phyloP scores from a whole-genome alignment of 2,888 invertebrate species.

The Caenorhabditis afra region DNA sequence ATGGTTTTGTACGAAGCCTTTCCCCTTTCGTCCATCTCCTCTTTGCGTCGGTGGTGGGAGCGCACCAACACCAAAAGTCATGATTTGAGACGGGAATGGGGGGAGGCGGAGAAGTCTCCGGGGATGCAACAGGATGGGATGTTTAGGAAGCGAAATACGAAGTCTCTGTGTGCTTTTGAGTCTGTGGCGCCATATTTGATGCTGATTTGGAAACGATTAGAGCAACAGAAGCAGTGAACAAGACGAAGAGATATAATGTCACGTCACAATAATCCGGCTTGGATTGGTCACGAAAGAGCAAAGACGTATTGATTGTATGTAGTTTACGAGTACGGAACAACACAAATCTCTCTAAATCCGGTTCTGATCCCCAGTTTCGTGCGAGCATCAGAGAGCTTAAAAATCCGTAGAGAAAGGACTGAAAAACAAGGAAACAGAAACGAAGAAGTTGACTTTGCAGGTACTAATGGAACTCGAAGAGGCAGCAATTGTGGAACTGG shows the following conservation, averaged over 20 bases:
- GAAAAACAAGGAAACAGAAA: neutral
- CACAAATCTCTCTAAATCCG: neutral
- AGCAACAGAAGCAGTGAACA: neutral
- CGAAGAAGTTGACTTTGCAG: slow-evolving; percentile 42
- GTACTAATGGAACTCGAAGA: slow-evolving; percentile 72
- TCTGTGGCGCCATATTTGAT: neutral
- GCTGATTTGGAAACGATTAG: slow-evolving; percentile 22
- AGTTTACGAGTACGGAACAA: neutral
- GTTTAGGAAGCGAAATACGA: neutral
- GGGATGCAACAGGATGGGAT: no score
- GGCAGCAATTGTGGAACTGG: slow-evolving; percentile 66
- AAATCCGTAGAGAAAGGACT: neutral
- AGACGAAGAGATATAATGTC: neutral
- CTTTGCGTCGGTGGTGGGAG: neutral
- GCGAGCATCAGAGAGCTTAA: neutral
- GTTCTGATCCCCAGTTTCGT: no score
- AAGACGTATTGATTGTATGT: neutral
- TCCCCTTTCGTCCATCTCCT: neutral
- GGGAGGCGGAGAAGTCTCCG: neutral
- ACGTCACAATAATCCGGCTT: slow-evolving; percentile 10
- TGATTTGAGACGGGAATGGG: slow-evolving; percentile 29
- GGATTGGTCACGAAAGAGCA: neutral
- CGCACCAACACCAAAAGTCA: slow-evolving; percentile 37
- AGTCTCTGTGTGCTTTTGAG: neutral
- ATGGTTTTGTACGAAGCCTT: slow-evolving; percentile 40